These are phyloP conservation scores for Dryococelus australis DNA, from an alignment of 2,888 invertebrate species.

Conservation along the genomic window DNA sequence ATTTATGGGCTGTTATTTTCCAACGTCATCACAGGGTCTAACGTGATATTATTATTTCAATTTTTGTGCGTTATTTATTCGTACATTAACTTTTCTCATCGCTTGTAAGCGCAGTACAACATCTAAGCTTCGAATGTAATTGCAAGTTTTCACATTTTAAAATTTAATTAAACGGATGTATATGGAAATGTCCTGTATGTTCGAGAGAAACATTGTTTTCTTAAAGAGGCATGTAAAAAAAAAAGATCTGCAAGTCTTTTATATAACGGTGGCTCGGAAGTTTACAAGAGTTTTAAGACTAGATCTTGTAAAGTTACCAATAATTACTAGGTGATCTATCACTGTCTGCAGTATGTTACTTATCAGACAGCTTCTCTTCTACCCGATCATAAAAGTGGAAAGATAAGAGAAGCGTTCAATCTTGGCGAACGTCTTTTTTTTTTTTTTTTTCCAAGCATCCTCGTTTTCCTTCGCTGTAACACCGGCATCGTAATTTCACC, in stretches of 20 bases:
- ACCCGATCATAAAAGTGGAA: conserved; percentile 16
- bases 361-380: not conserved
- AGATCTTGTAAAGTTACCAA: not conserved
- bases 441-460: not conserved
- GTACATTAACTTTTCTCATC: no score
- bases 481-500: not conserved
- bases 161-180: no score
- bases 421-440: not conserved
- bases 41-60: no score
- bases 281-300: not conserved
- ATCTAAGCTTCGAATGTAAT: no score
- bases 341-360: not conserved
- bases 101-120: no score
- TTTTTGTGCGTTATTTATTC: no score
- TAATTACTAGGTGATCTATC: not conserved
- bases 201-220: not conserved
- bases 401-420: conserved; percentile 1
- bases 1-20: not conserved
- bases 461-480: not conserved
- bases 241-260: not conserved
- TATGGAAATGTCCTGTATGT: no score
- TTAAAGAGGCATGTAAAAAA: not conserved
- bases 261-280: not conserved
- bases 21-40: not conserved
- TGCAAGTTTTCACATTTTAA: no score